Conservation (phyloP, 2,888 invertebrate genomes). For the Plagiodera versicolora region DNA sequence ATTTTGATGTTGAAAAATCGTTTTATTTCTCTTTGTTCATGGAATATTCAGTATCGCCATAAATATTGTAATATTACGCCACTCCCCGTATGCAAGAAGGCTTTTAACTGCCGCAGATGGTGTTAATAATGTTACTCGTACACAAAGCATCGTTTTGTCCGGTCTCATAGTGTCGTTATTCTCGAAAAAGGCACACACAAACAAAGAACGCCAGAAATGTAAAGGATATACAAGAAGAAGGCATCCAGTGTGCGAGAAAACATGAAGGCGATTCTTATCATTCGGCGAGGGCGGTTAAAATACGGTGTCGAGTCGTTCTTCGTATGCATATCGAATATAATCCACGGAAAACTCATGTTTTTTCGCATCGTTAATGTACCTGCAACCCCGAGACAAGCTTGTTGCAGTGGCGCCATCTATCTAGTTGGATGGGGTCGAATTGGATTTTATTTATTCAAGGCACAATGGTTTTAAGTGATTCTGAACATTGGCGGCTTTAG, state of each 20-base stretch:
- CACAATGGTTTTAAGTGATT: constrained; percentile 2
- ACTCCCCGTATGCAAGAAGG: neutral
- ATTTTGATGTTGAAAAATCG: too few relatives aligned
- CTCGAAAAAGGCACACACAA: constrained; percentile 5
- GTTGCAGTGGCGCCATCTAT: neutral
- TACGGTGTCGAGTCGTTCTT: neutral
- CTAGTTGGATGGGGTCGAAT: neutral
- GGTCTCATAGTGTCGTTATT: neutral
- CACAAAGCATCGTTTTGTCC: constrained; percentile 10
- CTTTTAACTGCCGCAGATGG: neutral
- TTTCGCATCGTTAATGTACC: too few relatives aligned
- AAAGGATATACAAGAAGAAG: neutral
- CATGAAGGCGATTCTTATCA: constrained; percentile 23
- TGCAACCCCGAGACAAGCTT: neutral
- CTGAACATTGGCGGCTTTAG: neutral
- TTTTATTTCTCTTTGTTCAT: too few relatives aligned
- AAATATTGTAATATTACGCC: neutral
- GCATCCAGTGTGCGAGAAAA: constrained; percentile 15
- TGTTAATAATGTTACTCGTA: neutral
- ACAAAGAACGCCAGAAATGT: constrained; percentile 14
- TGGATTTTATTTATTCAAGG: neutral
- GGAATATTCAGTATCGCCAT: neutral
- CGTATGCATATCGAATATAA: constrained; percentile 16
- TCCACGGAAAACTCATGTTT: too few relatives aligned
- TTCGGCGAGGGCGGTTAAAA: constrained; percentile 16